Base-by-base conservation (phyloP, 64 coral and sea anemone species). In the Trachythela sp. region DNA sequence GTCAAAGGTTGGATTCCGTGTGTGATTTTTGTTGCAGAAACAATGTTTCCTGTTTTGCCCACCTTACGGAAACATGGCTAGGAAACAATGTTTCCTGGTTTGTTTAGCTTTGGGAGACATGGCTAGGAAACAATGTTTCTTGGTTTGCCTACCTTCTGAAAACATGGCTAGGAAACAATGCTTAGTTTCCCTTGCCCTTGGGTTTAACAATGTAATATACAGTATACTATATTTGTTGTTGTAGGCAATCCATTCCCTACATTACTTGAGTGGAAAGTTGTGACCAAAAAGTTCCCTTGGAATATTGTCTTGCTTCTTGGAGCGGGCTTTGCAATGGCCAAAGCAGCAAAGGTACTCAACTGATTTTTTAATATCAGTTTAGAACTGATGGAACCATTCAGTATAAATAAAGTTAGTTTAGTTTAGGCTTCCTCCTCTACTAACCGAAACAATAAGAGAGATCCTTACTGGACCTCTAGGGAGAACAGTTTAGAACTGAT, bases 221-320 rank as follows among this genome's bases (percentile, higher is more conserved):
- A 22, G 5, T 7, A 14, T 22, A 6, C 7, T n/a, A 2, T 68
- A 68, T 68, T 80, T 10, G 35, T 80, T 37, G 15, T 37, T 80
- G 90, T 87, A 51, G 88, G 58, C 33, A 89, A 91, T 13, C 94
- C 92, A 48, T 89, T 92, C 32, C 83, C 86, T 2, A 37, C 86
- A 4, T 83, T 97, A 36, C 70, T 97, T 27, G 77, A 92, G 15
- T 97, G 92, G 89, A 93, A 89, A 48, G 87, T 86, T 24, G 89
- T 91, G 27, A 85, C 92, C 0, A 29, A 88, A 22, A 97, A 97
- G 87, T 42, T 97, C 86, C 94, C 94, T 13, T 97, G 94, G 94
- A 93, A 97, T 56, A 70, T 97, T 41, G 80, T 93, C 0, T 85
- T 97, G 17, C 87, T 97, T 36, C 83, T 97, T 2, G 94, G 94